phyloP scores from a whole-genome alignment of 2,113 vertebrate genomes.

The Heterotilapia buettikoferi region DNA sequence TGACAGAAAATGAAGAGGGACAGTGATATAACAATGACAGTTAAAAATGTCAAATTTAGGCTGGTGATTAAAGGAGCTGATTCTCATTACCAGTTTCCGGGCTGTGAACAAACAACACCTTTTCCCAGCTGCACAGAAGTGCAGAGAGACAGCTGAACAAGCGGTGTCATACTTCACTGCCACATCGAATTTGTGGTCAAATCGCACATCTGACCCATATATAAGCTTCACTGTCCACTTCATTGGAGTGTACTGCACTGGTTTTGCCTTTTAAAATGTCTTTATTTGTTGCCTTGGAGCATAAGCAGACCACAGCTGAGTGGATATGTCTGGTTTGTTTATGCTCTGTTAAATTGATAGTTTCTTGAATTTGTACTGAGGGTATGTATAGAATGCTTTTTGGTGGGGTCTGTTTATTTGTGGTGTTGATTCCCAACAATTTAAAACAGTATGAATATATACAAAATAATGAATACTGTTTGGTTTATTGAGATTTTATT shows the following conservation, averaged over 20 bases:
- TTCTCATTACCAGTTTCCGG: neutral
- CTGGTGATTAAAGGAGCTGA: neutral
- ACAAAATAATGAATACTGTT: rapidly evolving
- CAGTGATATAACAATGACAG: neutral
- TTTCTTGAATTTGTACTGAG: neutral
- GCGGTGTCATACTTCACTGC: neutral
- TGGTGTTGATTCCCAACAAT: neutral
- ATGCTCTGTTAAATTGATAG: neutral
- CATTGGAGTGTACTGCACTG: neutral
- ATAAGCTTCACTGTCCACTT: neutral
- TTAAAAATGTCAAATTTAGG: neutral
- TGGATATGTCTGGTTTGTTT: neutral
- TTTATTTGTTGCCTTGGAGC: neutral
- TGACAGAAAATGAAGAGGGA: neutral
- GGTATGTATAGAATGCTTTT: rapidly evolving
- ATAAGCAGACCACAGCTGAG: neutral
- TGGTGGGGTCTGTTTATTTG: neutral
- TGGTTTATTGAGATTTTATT: neutral
- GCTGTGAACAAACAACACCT: neutral
- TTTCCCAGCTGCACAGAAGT: neutral
- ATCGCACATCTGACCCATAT: neutral
- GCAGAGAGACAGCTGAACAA: neutral
- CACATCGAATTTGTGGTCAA: neutral
- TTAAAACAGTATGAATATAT: neutral
- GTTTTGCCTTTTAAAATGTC: neutral